A percentile compares a stretch with the other conserved stretches of the same genome.
phyloP scores from a whole-genome alignment of 2,113 vertebrate genomes.

The Macrotis lagotis region DNA sequence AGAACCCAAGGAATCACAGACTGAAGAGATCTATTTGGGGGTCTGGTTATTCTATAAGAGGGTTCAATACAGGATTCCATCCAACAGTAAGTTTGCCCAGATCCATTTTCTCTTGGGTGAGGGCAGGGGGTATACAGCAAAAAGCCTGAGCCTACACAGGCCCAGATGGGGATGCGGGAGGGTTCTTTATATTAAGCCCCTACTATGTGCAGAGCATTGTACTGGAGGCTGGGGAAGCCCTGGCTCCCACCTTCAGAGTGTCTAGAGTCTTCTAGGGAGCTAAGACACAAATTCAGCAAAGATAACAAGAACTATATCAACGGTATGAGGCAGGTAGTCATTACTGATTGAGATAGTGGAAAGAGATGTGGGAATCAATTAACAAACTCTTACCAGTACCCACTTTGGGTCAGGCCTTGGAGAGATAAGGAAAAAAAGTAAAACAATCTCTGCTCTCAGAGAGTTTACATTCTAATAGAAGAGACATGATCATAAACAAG shows the following conservation, averaged over 20 bases:
- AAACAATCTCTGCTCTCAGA: neutral
- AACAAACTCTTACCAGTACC: neutral
- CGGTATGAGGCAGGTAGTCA: neutral
- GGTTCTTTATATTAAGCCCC: neutral
- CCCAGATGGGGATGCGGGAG: too few relatives aligned
- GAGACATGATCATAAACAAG: neutral
- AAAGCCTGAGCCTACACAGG: neutral
- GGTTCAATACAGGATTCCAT: neutral
- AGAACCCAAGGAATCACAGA: neutral
- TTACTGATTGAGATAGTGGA: neutral
- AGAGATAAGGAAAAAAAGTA: neutral
- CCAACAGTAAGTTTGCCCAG: neutral
- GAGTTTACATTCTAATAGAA: constrained; percentile 20
- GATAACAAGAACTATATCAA: neutral
- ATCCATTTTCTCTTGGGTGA: neutral
- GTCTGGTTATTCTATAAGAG: neutral
- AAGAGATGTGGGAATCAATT: neutral
- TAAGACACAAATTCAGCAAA: neutral
- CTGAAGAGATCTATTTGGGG: neutral
- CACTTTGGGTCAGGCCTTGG: neutral
- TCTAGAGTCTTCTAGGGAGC: neutral
- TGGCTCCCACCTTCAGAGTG: neutral
- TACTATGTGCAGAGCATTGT: neutral
- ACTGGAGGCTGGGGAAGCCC: neutral
- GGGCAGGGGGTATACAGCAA: neutral